Evolutionary conservation across 2,888 invertebrate species (phyloP).

Genomic region (Nomada lathburiana): DNA sequence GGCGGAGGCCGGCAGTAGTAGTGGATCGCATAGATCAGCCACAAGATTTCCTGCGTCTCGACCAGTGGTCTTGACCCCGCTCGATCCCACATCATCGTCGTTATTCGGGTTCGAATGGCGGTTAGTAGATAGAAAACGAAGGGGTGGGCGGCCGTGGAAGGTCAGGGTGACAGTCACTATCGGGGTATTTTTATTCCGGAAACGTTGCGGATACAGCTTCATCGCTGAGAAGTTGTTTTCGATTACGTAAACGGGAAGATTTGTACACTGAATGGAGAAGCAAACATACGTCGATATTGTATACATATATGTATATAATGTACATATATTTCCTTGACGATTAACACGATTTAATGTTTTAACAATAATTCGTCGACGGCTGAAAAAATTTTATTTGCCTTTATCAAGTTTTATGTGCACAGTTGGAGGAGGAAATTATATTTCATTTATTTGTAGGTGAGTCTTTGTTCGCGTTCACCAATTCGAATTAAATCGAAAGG

Average conservation of each 20-base stretch:
- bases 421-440: no score
- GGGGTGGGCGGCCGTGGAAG: conserved; percentile 57
- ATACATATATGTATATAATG: no score
- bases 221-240: conserved; percentile 16
- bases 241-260: conserved; percentile 32
- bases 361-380: neutral
- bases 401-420: no score
- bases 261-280: neutral
- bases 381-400: neutral
- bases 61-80: conserved; percentile 55
- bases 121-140: conserved; percentile 48
- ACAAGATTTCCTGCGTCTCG: conserved; percentile 63
- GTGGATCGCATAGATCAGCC: conserved; percentile 57
- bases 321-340: no score
- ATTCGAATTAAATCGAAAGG: no score
- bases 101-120: conserved; percentile 49
- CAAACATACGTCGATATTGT: neutral
- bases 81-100: conserved; percentile 46
- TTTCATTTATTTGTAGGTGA: no score
- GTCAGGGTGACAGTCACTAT: conserved; percentile 55
- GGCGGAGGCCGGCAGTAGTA: conserved; percentile 34
- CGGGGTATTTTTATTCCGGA: conserved; percentile 42
- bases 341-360: neutral
- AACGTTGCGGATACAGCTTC: conserved; percentile 25
- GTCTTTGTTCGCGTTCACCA: no score